Conservation (phyloP, 1,140 invertebrate genomes). For the Macrobrachium rosenbergii region DNA sequence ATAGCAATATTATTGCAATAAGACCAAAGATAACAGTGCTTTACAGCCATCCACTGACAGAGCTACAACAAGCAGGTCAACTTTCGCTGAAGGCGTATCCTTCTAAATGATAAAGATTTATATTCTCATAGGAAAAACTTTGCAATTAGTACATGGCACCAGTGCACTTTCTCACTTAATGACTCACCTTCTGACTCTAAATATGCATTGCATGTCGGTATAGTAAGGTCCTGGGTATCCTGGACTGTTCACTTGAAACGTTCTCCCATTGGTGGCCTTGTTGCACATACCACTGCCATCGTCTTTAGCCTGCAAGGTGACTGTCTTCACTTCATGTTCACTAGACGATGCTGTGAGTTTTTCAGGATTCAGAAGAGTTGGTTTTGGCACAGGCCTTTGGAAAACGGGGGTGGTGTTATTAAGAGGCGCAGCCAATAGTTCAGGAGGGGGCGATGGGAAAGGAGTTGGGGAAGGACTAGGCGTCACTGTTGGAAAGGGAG, state of each 20-base stretch:
- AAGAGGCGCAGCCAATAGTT: background rate
- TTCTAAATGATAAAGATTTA: too few relatives aligned
- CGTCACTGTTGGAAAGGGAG: background rate
- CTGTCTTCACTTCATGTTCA: background rate
- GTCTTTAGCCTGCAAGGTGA: too few relatives aligned
- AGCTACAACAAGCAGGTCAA: too few relatives aligned
- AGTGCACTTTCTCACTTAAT: conserved; percentile 11
- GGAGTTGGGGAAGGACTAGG: background rate
- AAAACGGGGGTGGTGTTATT: background rate
- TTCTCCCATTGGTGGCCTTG: background rate
- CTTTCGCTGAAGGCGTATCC: too few relatives aligned
- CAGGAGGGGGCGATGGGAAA: conserved; percentile 22
- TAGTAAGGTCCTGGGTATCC: conserved; percentile 52
- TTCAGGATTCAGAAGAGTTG: background rate
- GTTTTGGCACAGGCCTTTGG: background rate
- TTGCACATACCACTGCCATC: background rate
- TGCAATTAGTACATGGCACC: too few relatives aligned
- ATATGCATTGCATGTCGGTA: conserved; percentile 39
- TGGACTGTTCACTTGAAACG: conserved; percentile 36
- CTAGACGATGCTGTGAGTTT: background rate
- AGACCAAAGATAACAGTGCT: too few relatives aligned
- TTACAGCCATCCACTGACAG: too few relatives aligned
- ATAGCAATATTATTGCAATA: too few relatives aligned
- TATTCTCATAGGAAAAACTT: too few relatives aligned
- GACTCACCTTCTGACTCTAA: conserved; percentile 42